Base-by-base conservation (phyloP, 2,797 vertebrate genomes). In the Atherinosoma microstoma region DNA sequence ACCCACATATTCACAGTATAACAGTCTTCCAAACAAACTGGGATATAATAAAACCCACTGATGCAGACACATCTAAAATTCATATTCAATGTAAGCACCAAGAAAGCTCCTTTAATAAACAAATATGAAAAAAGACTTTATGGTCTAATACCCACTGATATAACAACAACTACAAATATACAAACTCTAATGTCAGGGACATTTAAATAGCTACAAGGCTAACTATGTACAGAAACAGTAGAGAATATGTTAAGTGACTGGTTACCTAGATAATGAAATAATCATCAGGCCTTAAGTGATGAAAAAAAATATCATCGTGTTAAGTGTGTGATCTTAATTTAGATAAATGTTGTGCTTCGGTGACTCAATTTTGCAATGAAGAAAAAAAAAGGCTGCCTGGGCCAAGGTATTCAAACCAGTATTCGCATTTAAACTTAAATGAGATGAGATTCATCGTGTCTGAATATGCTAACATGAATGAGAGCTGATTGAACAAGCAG, bases 401-500 rank as follows among this genome's bases (percentile, higher is more conserved):
- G 47, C 53, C 30, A 1, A 8, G 15, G 40, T 7, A 66, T 80
- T 51, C 13, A 63, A 75, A 73, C 76, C 20, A 72, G 70, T 81
- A 82, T 62, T 68, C 58, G 70, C 16, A 67, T 30, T 70, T 51
- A 35, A 40, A 63, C 22, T 34, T 20, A 20, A 64, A 74, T 36
- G 30, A 73, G 24, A 71, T 15, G 36, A 66, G 36, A 83, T 67
- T 71, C 42, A 59, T 73, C 18, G 27, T 24, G 57, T 73, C 36
- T 30, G 60, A 79, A 67, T 78, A 45, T 65, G 72, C 36, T 64
- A 54, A 73, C 47, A 60, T 62, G 51, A 78, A 68, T 62, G 38
- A 62, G 27, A 22, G 61, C 40, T 40, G 73, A 81, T 67, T 77
- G 61, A 75, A 58, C 0, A 10, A 67, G 70, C 57, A 75, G 79